Percentiles rank a stretch among this genome's conserved stretches.
Conservation (phyloP, 2,888 invertebrate genomes). For the Molorchus minor region DNA sequence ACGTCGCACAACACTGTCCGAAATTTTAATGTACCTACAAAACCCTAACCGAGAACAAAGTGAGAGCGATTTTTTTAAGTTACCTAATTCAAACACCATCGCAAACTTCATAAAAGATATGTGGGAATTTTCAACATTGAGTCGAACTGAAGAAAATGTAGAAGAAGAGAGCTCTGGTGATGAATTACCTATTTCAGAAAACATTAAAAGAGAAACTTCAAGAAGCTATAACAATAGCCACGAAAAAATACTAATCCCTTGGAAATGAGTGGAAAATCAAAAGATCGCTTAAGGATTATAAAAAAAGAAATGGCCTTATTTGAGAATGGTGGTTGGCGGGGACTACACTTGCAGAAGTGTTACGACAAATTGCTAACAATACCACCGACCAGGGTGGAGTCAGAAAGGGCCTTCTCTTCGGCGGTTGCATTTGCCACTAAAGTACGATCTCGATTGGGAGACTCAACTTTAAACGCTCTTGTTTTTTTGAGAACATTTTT, state of each 20-base stretch:
- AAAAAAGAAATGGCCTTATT: constrained; percentile 5
- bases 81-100: constrained; percentile 6
- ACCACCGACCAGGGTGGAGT: not conserved
- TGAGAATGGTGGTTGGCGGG: not conserved
- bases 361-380: not conserved
- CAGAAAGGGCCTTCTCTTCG: constrained; percentile 7
- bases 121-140: constrained; percentile 2
- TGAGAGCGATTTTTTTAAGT: constrained; percentile 4
- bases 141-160: constrained; percentile 4
- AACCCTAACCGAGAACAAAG: constrained; percentile 1
- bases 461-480: constrained; percentile 7
- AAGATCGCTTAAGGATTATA: not conserved
- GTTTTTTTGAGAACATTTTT: constrained; percentile 15
- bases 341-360: not conserved
- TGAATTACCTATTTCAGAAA: not conserved
- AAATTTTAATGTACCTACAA: constrained; percentile 4
- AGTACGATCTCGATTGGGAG: not conserved
- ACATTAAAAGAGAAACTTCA: constrained; percentile 4
- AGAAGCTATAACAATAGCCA: constrained; percentile 4
- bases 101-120: constrained; percentile 5
- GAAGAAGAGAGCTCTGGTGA: not conserved
- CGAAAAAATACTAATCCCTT: not conserved
- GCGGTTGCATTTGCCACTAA: constrained; percentile 2
- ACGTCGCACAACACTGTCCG: constrained; percentile 2
- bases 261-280: not conserved